Conservation (phyloP, 2,797 vertebrate species). For the Sebastes nivosus region DNA sequence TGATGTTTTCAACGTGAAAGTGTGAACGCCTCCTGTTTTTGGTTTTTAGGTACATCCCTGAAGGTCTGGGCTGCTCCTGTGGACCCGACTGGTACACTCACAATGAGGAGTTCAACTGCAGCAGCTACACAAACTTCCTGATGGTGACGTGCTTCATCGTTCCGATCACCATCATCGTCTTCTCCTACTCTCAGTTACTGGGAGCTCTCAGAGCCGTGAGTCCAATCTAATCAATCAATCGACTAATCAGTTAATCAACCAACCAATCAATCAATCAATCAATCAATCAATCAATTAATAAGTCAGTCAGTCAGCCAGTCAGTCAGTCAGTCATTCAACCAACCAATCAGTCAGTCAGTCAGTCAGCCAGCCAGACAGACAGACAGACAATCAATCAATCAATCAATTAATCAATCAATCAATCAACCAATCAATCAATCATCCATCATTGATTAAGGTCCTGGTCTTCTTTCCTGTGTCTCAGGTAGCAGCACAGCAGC, state of each 20-base stretch:
- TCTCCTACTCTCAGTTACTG: slow-evolving; percentile 54
- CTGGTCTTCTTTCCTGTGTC: not conserved
- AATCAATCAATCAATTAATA: too few relatives aligned
- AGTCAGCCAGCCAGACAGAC: too few relatives aligned
- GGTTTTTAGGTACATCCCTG: slow-evolving; percentile 79
- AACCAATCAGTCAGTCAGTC: too few relatives aligned
- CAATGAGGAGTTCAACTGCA: slow-evolving; percentile 79
- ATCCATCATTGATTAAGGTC: not conserved
- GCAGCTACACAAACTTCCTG: slow-evolving; percentile 85
- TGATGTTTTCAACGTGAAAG: not conserved
- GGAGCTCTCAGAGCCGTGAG: slow-evolving; percentile 49
- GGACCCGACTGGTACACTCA: slow-evolving; percentile 89
- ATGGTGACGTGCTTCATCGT: slow-evolving; percentile 81
- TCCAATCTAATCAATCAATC: not conserved
- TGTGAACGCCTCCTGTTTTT: not conserved
- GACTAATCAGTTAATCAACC: too few relatives aligned
- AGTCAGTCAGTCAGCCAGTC: too few relatives aligned
- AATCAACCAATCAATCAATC: not conserved
- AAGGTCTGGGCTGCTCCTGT: slow-evolving; percentile 87
- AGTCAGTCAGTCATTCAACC: too few relatives aligned
- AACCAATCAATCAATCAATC: too few relatives aligned
- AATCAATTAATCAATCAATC: too few relatives aligned
- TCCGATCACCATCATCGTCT: slow-evolving; percentile 47
- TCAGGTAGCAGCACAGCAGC: slow-evolving; percentile 75
- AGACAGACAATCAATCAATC: too few relatives aligned